phyloP scores from a whole-genome alignment of 2,888 invertebrate genomes.

The Melieria omissa region DNA sequence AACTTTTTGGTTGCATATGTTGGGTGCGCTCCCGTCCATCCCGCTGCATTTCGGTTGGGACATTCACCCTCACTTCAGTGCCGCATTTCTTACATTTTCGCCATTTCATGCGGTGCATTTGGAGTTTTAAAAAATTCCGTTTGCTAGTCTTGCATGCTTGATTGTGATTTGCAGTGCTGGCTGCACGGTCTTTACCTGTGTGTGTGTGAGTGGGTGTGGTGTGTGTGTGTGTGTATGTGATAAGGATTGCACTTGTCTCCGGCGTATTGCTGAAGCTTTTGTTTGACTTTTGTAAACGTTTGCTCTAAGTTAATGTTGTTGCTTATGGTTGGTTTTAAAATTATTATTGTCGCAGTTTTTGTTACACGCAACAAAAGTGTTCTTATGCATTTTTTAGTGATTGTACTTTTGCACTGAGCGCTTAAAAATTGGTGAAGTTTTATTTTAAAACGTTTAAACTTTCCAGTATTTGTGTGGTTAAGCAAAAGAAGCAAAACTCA shows the following conservation, averaged over 20 bases:
- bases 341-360: no score
- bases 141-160: constrained; percentile 1
- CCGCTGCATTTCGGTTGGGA: neutral
- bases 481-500: no score
- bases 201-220: no score
- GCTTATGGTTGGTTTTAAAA: neutral
- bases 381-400: no score
- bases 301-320: neutral
- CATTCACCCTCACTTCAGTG: neutral
- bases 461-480: no score
- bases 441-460: no score
- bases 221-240: no score
- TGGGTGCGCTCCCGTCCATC: no score
- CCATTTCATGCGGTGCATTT: neutral
- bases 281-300: neutral
- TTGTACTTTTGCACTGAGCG: no score
- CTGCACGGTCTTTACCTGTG: neutral
- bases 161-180: constrained; percentile 3
- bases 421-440: no score
- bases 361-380: no score
- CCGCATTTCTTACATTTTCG: neutral
- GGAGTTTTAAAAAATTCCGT: neutral
- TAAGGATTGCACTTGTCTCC: neutral
- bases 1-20: no score
- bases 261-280: neutral